A percentile compares a stretch with the other conserved stretches of the same genome.
phyloP scores from a whole-genome alignment of 2,797 vertebrate species.

The Allobates femoralis region DNA sequence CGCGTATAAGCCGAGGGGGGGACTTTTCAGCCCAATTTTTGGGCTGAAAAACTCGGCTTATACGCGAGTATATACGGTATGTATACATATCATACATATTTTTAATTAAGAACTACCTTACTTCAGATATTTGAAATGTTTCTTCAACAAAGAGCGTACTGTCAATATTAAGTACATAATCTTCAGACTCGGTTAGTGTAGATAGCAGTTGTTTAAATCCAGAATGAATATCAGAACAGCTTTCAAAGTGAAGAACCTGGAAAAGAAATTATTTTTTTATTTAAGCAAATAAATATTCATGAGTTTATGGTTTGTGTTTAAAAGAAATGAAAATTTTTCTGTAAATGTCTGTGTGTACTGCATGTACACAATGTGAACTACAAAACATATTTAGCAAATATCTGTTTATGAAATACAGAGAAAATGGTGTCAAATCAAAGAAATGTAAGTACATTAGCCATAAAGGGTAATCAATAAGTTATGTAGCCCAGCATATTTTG shows the following conservation, averaged over 20 bases:
- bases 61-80: too few relatives aligned
- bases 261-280: neutral
- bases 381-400: too few relatives aligned
- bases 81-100: neutral
- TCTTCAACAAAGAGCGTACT: neutral
- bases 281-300: neutral
- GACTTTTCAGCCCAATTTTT: too few relatives aligned
- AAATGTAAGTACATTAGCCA: too few relatives aligned
- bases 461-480: too few relatives aligned
- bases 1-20: too few relatives aligned
- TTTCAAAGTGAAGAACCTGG: slow-evolving; percentile 3
- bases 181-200: neutral
- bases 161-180: neutral
- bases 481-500: too few relatives aligned
- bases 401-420: too few relatives aligned
- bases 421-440: too few relatives aligned
- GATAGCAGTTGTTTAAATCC: neutral
- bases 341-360: neutral
- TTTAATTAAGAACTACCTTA: neutral
- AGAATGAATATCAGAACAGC: slow-evolving; percentile 7
- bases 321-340: neutral
- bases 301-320: neutral
- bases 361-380: neutral
- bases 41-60: too few relatives aligned
- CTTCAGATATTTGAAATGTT: neutral